Base-by-base conservation (phyloP, 2,888 invertebrate species). In the Pyrrhosoma nymphula region DNA sequence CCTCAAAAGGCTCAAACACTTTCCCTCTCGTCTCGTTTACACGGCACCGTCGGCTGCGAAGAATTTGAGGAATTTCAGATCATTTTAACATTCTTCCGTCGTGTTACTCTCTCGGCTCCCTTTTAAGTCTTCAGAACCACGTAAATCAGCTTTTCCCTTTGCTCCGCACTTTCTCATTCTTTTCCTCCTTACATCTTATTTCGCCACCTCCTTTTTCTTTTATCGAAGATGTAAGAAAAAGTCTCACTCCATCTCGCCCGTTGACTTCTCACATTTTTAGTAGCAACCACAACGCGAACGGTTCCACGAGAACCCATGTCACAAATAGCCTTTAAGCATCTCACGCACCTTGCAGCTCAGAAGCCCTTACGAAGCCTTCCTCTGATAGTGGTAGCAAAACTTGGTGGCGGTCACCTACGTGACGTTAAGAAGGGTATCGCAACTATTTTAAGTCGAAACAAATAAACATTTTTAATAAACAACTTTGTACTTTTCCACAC, bases 311-410 rank as follows among this genome's bases (percentile, higher is more conserved):
- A 63, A 23, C 2, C 30, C 18, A 35, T 60, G 90, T 91, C 91
- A 39, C 91, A 91, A 23, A 56, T 60, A 91, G 35, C 56, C 91
- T 91, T 63, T 60, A 63, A 14, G 63, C 35, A 63, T 63, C 91
- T 39, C 91, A 60, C 56, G 35, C 88, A 88, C 88, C 47, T 88
- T 39, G n/a, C 20, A 12, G 69, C 2, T 26, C 3, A 69, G 69
- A 69, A 16, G 18, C 30, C 90, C 60, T n/a, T 55, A 89, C 89
- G 26, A 89, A 89, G 23, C 89, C 26, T 90, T n/a, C 56, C 91
- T 23, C 56, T 60, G 47, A 47, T 47, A 47, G 47, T 47, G 47
- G 47, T 8, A 8, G 47, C 4, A 47, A 4, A 47, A 47, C 2
- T 47, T 47, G 47, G 47, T 47, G 8, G 47, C 47, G 47, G 47